Evolutionary conservation across 2,113 vertebrate genomes (phyloP), one percentile per base, ranked within the genome.

Genomic region (Carollia perspicillata): DNA sequence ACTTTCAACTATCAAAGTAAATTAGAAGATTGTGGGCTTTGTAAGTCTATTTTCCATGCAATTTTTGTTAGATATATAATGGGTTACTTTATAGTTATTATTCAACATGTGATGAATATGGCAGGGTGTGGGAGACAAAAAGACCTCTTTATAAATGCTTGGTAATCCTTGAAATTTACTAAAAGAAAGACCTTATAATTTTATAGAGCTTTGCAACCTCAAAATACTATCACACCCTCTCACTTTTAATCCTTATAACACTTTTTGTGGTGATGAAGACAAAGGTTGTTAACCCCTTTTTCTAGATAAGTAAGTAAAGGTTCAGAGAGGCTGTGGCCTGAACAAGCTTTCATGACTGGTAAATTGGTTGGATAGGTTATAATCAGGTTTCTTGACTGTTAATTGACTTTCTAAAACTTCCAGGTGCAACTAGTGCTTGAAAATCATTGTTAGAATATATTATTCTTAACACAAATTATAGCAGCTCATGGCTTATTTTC

Each of bases 401-500:
- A 51, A 60, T 79, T 7, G 53, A 35, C 37, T 90, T 44, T 69
- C 49, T 75, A 55, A 92, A 74, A 72, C 28, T 79, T 94, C 14
- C 49, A 90, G 53, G 20, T 63, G 28, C 51, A 63, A 40, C 9
- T 40, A 60, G 53, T 63, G 13, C 35, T 80, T 95, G 74, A 69
- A 92, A 94, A 35, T 53, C 44, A 75, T n/a, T 51, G 4, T 84
- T 92, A 47, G 10, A 58, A 22, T 93, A 23, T 75, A 26, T 77
- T n/a, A 72, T 92, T 90, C 69, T 66, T 83, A 94, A 89, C 40
- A 72, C 17, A 94, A 72, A 69, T 90, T 55, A 4, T 42, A 92
- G 35, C 79, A 5, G 53, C 28, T 3, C 18, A 44, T 74, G 58
- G 13, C 13, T 86, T 93, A n/a, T 28, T 87, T 92, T 86, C 58